Conservation (phyloP, 2,888 invertebrate species). For the Megastigmus dorsalis region DNA sequence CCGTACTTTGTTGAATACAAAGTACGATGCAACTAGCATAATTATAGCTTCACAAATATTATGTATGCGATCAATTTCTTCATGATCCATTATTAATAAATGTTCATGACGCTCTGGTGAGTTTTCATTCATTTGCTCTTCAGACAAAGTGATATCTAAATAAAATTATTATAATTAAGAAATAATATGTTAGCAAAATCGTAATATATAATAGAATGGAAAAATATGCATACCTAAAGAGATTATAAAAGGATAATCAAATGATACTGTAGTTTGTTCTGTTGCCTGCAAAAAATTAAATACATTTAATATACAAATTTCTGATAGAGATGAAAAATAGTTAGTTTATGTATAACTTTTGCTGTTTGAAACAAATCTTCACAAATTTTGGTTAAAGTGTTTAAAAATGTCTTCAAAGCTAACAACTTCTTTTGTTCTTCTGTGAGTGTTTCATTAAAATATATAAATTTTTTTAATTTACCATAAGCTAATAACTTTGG, state of each 20-base stretch:
- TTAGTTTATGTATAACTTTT: background rate
- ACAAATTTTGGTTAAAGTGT: background rate
- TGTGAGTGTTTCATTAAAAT: background rate
- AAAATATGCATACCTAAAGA: background rate
- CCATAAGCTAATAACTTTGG: background rate
- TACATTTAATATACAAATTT: background rate
- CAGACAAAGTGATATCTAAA: too few relatives aligned
- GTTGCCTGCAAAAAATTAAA: background rate
- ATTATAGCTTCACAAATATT: background rate
- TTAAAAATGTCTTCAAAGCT: background rate
- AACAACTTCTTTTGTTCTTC: background rate
- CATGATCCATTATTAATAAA: too few relatives aligned
- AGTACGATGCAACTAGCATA: background rate
- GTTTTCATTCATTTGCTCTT: background rate
- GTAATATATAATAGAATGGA: too few relatives aligned
- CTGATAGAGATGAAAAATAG: too few relatives aligned
- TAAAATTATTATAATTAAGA: too few relatives aligned
- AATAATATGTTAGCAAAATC: too few relatives aligned
- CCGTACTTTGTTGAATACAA: background rate
- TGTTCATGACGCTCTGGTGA: too few relatives aligned
- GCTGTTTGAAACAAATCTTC: background rate
- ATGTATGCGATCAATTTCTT: background rate
- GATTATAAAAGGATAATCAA: background rate
- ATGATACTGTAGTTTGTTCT: background rate
- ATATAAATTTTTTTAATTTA: background rate